Conservation (phyloP, 2,113 vertebrate genomes). For the Aptenodytes forsteri region DNA sequence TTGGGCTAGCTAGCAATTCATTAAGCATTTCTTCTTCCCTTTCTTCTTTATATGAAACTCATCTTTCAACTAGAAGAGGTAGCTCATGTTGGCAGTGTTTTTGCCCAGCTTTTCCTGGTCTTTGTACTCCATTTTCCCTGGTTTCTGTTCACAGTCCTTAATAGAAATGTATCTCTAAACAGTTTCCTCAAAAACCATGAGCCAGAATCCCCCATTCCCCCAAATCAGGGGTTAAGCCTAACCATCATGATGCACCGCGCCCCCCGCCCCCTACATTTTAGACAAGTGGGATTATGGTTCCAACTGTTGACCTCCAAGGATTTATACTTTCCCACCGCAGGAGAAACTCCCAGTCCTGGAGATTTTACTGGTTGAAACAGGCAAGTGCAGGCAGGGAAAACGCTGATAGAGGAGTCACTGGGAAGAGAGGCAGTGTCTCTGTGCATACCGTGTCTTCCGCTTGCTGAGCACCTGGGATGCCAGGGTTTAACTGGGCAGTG, state of each 20-base stretch:
- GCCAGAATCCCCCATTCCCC: no score
- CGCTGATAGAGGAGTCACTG: rapidly evolving
- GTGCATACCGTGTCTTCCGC: rapidly evolving
- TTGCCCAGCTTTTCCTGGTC: neutral
- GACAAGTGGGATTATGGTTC: no score
- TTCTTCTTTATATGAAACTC: neutral
- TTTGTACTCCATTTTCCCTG: neutral
- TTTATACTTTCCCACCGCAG: no score
- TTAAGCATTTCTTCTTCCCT: neutral
- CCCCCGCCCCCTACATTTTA: no score
- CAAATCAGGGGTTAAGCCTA: no score
- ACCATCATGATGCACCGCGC: no score
- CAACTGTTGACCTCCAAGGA: no score
- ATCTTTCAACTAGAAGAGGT: neutral
- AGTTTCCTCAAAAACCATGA: no score
- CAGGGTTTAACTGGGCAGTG: neutral
- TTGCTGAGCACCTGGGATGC: neutral
- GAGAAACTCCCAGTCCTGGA: no score
- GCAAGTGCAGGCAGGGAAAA: neutral
- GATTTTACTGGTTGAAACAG: neutral
- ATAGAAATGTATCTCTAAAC: no score
- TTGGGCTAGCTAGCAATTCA: neutral
- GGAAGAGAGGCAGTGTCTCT: neutral
- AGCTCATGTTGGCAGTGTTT: neutral
- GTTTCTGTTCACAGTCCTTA: neutral